Percentiles rank a stretch among this genome's conserved stretches.
phyloP scores from a whole-genome alignment of 2,888 invertebrate species.

The Sycophila texana region DNA sequence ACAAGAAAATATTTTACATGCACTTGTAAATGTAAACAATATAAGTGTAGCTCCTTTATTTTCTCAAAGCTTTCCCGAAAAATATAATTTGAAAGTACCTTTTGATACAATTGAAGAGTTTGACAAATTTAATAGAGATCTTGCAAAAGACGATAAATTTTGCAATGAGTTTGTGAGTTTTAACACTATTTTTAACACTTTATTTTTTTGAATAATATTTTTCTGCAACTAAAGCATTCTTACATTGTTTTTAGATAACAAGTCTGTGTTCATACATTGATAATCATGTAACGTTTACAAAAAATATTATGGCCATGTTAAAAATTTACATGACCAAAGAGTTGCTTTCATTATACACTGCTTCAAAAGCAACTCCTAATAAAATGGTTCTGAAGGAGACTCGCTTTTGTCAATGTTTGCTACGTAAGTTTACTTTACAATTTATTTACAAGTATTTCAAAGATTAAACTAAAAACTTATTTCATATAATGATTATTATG shows the following conservation, averaged over 20 bases:
- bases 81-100: constrained; percentile 39
- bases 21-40: constrained; percentile 38
- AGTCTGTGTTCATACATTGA: constrained; percentile 47
- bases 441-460: constrained; percentile 32
- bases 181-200: too few relatives aligned
- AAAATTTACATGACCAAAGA: constrained; percentile 44
- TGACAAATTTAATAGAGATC: constrained; percentile 45
- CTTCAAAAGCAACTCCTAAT: constrained; percentile 35
- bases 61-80: constrained; percentile 44
- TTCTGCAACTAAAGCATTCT: not conserved
- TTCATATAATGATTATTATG: too few relatives aligned
- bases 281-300: constrained; percentile 41
- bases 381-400: constrained; percentile 52
- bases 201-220: not conserved
- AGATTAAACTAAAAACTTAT: not conserved
- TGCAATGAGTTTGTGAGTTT: constrained; percentile 54
- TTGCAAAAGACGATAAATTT: constrained; percentile 24
- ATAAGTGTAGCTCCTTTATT: constrained; percentile 44
- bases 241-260: constrained; percentile 35
- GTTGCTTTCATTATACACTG: constrained; percentile 34
- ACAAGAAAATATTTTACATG: constrained; percentile 39
- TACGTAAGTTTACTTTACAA: constrained; percentile 36
- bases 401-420: constrained; percentile 42
- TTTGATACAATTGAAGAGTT: constrained; percentile 41
- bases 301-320: constrained; percentile 46